Percentiles rank a stretch among this genome's conserved stretches.
phyloP scores from a whole-genome alignment of 1,140 invertebrate genomes.

The Sarcophaga bullata region DNA sequence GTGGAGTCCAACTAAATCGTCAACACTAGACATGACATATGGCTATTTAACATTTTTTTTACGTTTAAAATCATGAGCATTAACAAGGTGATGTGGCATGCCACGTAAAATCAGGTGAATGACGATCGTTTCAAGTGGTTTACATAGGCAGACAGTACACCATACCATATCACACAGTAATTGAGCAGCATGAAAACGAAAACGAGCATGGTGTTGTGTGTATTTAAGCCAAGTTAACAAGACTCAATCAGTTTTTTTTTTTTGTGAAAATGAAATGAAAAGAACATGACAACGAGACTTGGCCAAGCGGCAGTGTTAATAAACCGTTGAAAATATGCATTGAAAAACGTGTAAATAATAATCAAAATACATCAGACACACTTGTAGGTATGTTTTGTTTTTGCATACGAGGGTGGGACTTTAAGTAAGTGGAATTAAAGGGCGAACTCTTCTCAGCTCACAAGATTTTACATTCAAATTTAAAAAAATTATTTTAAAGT shows the following conservation, averaged over 20 bases:
- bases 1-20: too few species aligned
- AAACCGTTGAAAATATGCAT: background rate
- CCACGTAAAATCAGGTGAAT: constrained; percentile 14
- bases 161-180: background rate
- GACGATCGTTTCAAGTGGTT: background rate
- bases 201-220: background rate
- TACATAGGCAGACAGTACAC: background rate
- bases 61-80: background rate
- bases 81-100: background rate
- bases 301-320: constrained; percentile 1
- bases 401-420: too few species aligned
- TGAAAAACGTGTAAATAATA: background rate
- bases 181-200: background rate
- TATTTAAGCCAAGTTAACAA: background rate
- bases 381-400: too few species aligned
- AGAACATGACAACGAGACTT: background rate
- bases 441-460: too few species aligned
- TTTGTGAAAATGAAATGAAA: background rate
- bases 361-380: too few species aligned
- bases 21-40: too few species aligned
- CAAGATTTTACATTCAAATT: too few species aligned
- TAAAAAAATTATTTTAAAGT: too few species aligned
- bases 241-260: background rate
- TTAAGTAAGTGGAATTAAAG: too few species aligned
- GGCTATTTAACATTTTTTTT: background rate